Base-by-base conservation (phyloP, 1,140 invertebrate species). In the Lanistes nyassanus region DNA sequence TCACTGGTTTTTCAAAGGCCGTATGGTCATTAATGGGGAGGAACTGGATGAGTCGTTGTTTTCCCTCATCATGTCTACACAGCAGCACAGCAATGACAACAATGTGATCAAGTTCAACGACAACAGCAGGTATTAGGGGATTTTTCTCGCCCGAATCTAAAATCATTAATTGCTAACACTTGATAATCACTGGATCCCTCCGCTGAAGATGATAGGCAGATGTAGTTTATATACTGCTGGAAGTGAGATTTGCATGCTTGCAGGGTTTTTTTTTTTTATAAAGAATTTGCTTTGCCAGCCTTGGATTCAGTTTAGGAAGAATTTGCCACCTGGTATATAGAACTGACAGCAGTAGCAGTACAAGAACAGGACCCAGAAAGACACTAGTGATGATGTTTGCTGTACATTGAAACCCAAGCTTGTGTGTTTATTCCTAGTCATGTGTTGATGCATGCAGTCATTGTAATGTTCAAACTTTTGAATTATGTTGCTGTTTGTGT, bases 91-190 rank as follows among this genome's bases (percentile, higher is more conserved):
- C 60, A 98, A 99, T 90, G 87, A 91, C 9, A 99, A 99, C 87
- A 99, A 98, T 91, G 94, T 98, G 11, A 99, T 99, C 81, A 97
- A 98, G 89, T 99, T 99, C 87, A 95, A 93, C 84, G 98, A 99
- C 85, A 99, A 99, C 86, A 98, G 97, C 89, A 96, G 94, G 94
- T 94, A 80, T 36, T 58, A 65, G 36, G 16, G 21, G n/a, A n/a
- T n/a, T n/a, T 19, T 26, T 23, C 23, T 19, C n/a, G n/a, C n/a
- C n/a, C n/a, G n/a, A n/a, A 47, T 13, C 1, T 13, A 47, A 47
- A 47, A 47, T 47, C 42, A 47, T 16, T 47, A 13, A 13, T 47
- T 47, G 5, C 5, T 42, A 42, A 5, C 39, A 6, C 39, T 42
- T 42, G n/a, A n/a, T n/a, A n/a, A n/a, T n/a, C n/a, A 16, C n/a